Evolutionary conservation across 92 coral and sea anemone species (phyloP).

Genomic region (Pocillopora meandrina): DNA sequence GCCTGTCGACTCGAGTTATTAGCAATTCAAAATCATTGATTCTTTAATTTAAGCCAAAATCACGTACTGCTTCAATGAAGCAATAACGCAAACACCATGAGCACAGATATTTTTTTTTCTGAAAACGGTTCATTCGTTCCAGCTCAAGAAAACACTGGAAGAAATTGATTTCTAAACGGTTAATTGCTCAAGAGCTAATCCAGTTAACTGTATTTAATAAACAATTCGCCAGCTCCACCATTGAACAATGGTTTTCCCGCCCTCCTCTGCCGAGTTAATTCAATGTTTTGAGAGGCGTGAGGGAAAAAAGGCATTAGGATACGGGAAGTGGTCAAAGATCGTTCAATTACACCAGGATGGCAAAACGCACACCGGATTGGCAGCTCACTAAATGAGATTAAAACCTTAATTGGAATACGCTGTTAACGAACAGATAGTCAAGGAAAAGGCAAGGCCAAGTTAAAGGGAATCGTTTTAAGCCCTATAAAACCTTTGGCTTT

Average conservation of each 20-base stretch:
- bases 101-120: constrained; percentile 1
- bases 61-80: background rate
- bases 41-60: constrained; percentile 16
- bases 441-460: constrained; percentile 62
- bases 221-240: constrained; percentile 47
- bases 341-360: constrained; percentile 83
- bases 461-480: constrained; percentile 77
- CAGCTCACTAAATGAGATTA: constrained; percentile 85
- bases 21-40: constrained; percentile 69
- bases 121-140: constrained; percentile 20
- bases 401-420: constrained; percentile 81
- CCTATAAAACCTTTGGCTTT: constrained; percentile 76
- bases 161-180: constrained; percentile 41
- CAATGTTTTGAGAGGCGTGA: constrained; percentile 90
- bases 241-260: constrained; percentile 69
- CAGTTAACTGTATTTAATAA: constrained; percentile 58
- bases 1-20: constrained; percentile 70
- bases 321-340: constrained; percentile 79
- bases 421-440: constrained; percentile 84
- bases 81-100: background rate
- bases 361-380: constrained; percentile 74
- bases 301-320: constrained; percentile 61
- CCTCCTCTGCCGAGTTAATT: constrained; percentile 64
- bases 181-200: constrained; percentile 58
- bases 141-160: constrained; percentile 3